Base-by-base conservation (phyloP, 2,797 vertebrate species). In the Cygnus olor region DNA sequence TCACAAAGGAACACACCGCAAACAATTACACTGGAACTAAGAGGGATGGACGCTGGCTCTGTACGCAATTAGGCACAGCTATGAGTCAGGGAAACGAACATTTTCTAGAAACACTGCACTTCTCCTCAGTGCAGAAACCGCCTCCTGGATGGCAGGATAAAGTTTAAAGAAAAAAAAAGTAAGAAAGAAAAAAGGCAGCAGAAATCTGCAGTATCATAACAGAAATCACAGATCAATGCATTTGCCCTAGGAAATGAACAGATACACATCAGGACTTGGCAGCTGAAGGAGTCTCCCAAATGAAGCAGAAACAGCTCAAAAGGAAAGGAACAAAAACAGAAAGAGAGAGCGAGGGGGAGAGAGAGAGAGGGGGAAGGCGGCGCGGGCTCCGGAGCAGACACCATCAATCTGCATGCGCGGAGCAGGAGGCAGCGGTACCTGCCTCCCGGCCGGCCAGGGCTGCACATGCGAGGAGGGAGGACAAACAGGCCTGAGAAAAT, bases 191-290 rank as follows among this genome's bases (percentile, higher is more conserved):
- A 95, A 88, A 88, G 38, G 80, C 78, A 90, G 40, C 79, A 85
- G 71, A 90, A 94, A 89, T 90, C 72, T 88, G 83, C 93, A 92
- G 79, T 92, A 95, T 96, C 95, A 53, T 82, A 95, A 95, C 93
- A 91, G 94, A 96, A 96, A 97, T 95, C 93, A 85, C 91, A 95
- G 95, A 96, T 96, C 95, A 94, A 95, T 93, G 90, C 22, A 9
- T 74, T 97, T 91, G 94, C 94, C 91, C 79, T 93, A 94, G 95
- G 94, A 96, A 96, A 96, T 34, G 91, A 97, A 90, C 86, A 86
- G 95, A 96, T 95, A 95, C 90, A 89, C 89, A 96, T 95, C 96
- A 96, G 93, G 88, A 89, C 95, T 96, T 94, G 90, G 81, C 94
- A 96, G 93, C 91, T 82, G 78, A 94, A 91, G 93, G 91, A 94